Base-by-base conservation (phyloP, 2,888 invertebrate species). In the Rhorus exstirpatorius region DNA sequence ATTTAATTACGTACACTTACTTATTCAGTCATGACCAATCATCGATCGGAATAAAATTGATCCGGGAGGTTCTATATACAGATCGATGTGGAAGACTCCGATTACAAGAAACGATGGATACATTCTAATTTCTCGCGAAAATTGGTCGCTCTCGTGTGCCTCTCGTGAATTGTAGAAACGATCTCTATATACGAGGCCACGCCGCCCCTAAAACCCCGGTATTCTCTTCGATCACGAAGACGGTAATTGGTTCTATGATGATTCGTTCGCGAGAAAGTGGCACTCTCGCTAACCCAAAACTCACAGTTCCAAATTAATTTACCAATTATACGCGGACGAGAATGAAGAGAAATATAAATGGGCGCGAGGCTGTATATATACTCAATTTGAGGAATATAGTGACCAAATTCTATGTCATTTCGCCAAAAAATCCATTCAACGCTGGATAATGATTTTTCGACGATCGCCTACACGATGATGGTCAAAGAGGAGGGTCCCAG, bases 331-430 rank as follows among this genome's bases (percentile, higher is more conserved):
- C 41, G 41, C 19, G 51, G 31, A 51, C 51, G 51, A 53, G 51
- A 21, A 44, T 26, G 41, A n/a, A 35, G 21, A 17, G 19, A 24
- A 19, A 21, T 31, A 19, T 55, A 65, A 46, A 35, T 4, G 49
- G 55, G 38, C 53, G 65, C 53, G 41, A 44, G 24, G 31, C 31
- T 2, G 19, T 19, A 17, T 65, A 86, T 86, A 81, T 86, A 83
- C 60, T 85, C 77, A 84, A 75, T 79, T 80, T 68, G 53, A 63
- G 68, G 68, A 84, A 79, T 83, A 67, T 58, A 38, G 24, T 76
- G 65, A 58, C 78, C 80, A 85, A 86, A 86, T 86, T 86, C 85
- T 83, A 86, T 90, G 87, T 89, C 88, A 90, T 90, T 90, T 89
- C 72, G 71, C 82, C 86, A 68, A 83, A 84, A 88, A 80, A 83